These are phyloP conservation scores for Parazoanthus swiftii DNA, from an alignment of 92 coral and sea anemone species.

Conservation along the genomic window DNA sequence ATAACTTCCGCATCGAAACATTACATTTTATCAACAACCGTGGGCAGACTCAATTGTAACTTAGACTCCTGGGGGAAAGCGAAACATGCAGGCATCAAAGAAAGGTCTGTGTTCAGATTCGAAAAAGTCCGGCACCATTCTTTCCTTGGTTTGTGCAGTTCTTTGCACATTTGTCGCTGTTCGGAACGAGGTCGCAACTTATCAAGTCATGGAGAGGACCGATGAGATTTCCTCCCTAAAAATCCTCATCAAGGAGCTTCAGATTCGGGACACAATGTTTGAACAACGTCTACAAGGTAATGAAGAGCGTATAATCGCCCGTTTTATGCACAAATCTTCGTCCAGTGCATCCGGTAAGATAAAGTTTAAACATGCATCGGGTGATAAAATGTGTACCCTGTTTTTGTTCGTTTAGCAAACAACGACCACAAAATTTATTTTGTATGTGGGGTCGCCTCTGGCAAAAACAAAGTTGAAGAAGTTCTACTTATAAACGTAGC, in stretches of 20 bases:
- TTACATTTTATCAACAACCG: too few relatives aligned
- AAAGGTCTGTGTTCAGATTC: neutral
- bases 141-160: neutral
- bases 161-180: neutral
- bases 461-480: too few relatives aligned
- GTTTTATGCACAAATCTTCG: neutral
- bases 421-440: too few relatives aligned
- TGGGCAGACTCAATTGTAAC: too few relatives aligned
- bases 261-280: neutral
- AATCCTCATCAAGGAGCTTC: neutral
- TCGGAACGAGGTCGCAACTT: neutral
- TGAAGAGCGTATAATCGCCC: neutral
- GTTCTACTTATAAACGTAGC: too few relatives aligned
- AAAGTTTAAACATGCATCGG: neutral
- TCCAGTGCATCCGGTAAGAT: slow-evolving; percentile 22
- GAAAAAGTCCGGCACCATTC: neutral
- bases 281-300: neutral
- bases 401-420: neutral
- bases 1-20: too few relatives aligned
- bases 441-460: too few relatives aligned
- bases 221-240: neutral
- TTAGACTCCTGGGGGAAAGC: too few relatives aligned
- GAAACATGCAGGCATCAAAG: neutral
- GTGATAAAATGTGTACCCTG: too few relatives aligned
- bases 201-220: neutral